Evolutionary conservation across 2,888 invertebrate species (phyloP).

Genomic region (Electrophaes corylata): DNA sequence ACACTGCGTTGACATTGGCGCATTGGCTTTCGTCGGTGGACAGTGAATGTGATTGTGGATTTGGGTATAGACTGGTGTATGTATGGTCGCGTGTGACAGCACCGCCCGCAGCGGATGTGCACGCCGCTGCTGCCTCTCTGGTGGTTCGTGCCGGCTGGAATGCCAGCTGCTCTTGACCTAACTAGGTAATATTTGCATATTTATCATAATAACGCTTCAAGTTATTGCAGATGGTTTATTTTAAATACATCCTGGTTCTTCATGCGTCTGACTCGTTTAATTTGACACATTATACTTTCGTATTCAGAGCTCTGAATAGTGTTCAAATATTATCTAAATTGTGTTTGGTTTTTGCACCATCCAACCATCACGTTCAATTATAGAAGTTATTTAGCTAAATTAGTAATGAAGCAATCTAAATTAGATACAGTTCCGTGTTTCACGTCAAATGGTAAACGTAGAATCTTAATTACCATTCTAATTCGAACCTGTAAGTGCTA

Average conservation of each 20-base stretch:
- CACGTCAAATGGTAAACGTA: slow-evolving; percentile 45
- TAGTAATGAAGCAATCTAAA: slow-evolving; percentile 39
- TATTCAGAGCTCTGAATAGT: not conserved
- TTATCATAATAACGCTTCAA: slow-evolving; percentile 17
- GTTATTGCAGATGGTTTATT: not conserved
- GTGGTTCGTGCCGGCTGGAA: slow-evolving; percentile 79
- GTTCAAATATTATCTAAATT: not conserved
- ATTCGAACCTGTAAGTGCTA: slow-evolving; percentile 37
- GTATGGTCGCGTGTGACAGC: slow-evolving; percentile 57
- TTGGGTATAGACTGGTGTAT: slow-evolving; percentile 48
- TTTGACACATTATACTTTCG: not conserved
- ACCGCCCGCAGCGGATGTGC: slow-evolving; percentile 79
- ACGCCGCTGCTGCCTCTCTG: slow-evolving; percentile 78
- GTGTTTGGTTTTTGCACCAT: too few relatives aligned
- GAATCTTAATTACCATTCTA: slow-evolving; percentile 44
- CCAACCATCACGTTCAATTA: not conserved
- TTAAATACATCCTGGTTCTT: not conserved
- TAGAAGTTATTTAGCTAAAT: slow-evolving; percentile 31
- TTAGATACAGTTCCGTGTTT: slow-evolving; percentile 48
- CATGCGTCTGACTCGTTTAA: not conserved
- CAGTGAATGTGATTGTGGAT: slow-evolving; percentile 68
- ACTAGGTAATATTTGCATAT: slow-evolving; percentile 67
- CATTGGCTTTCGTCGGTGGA: slow-evolving; percentile 56
- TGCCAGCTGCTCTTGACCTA: slow-evolving; percentile 83
- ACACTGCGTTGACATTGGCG: slow-evolving; percentile 72